These are phyloP conservation scores for Psilopogon haemacephalus DNA, from an alignment of 2,113 vertebrate genomes.

Conservation along the genomic window DNA sequence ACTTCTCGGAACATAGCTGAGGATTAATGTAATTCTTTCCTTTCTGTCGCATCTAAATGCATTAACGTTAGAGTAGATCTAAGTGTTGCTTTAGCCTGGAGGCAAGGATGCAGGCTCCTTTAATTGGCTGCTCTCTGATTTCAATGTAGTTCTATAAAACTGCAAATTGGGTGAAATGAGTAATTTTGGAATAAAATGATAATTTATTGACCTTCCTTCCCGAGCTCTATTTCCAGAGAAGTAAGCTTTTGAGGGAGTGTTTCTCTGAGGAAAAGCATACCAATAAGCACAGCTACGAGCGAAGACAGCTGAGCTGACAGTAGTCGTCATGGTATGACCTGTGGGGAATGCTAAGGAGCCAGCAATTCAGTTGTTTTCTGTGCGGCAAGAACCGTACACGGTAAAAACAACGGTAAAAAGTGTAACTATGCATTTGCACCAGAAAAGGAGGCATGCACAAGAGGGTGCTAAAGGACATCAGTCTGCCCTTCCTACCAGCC, in stretches of 20 bases:
- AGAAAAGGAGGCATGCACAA: neutral
- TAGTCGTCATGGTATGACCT: accelerated
- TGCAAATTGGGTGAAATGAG: neutral
- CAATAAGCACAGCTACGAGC: neutral
- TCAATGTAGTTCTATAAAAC: neutral
- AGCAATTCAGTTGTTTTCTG: neutral
- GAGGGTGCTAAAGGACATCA: neutral
- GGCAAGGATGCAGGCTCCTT: neutral
- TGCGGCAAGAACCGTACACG: neutral
- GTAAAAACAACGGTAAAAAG: neutral
- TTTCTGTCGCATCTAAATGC: neutral
- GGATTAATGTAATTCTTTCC: neutral
- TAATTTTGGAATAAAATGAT: neutral
- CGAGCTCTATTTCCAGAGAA: neutral
- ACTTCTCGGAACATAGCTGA: neutral
- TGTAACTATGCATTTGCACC: neutral
- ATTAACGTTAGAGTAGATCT: neutral
- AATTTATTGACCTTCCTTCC: neutral
- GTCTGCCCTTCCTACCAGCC: neutral
- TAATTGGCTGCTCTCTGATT: neutral
- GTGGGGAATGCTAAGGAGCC: neutral
- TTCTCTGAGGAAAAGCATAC: neutral
- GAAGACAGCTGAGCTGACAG: neutral
- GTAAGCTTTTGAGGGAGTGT: neutral
- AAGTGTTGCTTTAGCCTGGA: neutral